Percentiles rank a stretch among this genome's conserved stretches.
Conservation (phyloP, 53 echinoderm and acorn worm species). For the Mesocentrotus franciscanus region DNA sequence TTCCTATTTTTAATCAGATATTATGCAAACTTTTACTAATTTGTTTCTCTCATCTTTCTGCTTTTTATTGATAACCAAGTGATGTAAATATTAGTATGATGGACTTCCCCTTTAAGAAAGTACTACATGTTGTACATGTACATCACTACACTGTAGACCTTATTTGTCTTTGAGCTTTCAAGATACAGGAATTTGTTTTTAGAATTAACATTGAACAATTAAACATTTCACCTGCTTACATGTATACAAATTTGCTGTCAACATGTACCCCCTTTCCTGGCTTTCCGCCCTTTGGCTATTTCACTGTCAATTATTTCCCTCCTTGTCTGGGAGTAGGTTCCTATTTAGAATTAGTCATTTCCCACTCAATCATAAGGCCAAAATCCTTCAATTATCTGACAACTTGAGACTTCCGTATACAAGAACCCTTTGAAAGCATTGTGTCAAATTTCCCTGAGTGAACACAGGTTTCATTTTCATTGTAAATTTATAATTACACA, state of each 20-base stretch:
- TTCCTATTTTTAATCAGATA: too few species aligned
- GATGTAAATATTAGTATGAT: too few species aligned
- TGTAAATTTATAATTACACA: background rate
- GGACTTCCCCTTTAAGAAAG: too few species aligned
- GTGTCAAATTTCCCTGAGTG: background rate
- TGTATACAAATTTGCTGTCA: too few species aligned
- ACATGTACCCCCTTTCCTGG: background rate
- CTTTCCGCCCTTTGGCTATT: background rate
- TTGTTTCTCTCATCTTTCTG: too few species aligned
- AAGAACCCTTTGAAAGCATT: background rate
- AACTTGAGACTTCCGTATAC: constrained; percentile 1
- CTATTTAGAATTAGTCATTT: constrained; percentile 45
- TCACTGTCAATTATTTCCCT: constrained; percentile 28
- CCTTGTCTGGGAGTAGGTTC: constrained; percentile 22
- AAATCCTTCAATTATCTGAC: background rate
- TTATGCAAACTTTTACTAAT: too few species aligned
- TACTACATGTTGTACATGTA: too few species aligned
- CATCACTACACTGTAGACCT: too few species aligned
- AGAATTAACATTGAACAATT: background rate
- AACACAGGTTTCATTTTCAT: background rate
- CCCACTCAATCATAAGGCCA: background rate
- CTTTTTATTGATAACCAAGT: too few species aligned
- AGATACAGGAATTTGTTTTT: too few species aligned
- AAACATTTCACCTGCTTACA: background rate
- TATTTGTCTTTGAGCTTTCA: too few species aligned